These are phyloP conservation scores for Sminthurides bifidus DNA, from an alignment of 1,140 invertebrate species.

Conservation along the genomic window DNA sequence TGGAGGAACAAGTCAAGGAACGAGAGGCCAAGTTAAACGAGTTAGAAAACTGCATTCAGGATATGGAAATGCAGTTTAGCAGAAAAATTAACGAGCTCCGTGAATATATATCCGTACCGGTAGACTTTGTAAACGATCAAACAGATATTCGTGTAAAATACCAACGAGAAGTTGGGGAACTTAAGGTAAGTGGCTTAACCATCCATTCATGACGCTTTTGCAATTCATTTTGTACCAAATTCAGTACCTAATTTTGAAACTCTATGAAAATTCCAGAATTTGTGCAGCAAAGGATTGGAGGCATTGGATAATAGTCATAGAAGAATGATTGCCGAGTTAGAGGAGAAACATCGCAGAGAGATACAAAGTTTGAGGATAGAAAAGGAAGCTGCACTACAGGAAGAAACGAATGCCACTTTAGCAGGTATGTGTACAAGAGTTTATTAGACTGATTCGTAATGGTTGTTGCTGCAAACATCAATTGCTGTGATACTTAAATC, in stretches of 20 bases:
- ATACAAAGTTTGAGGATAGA: conserved; percentile 51
- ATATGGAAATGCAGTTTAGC: conserved; percentile 21
- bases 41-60: conserved; percentile 21
- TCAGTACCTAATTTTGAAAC: no score
- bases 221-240: no score
- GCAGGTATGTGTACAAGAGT: conserved; percentile 39
- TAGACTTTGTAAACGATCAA: background rate
- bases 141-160: conserved; percentile 41
- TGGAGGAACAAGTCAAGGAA: conserved; percentile 22
- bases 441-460: no score
- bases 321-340: conserved; percentile 67
- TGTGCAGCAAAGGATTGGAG: conserved; percentile 73
- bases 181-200: conserved; percentile 48
- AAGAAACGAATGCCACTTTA: conserved; percentile 63
- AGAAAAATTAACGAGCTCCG: conserved; percentile 23
- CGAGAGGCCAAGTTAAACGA: conserved; percentile 26
- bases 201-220: no score
- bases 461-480: no score
- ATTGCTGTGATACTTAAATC: no score
- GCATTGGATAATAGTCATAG: conserved; percentile 80
- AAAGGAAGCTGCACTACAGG: conserved; percentile 75
- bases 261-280: conserved; percentile 44
- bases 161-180: conserved; percentile 72
- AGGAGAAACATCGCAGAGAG: conserved; percentile 69
- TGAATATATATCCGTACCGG: conserved; percentile 17